These are phyloP conservation scores for Oreortyx pictus DNA, from an alignment of 2,797 vertebrate genomes.

Conservation along the genomic window DNA sequence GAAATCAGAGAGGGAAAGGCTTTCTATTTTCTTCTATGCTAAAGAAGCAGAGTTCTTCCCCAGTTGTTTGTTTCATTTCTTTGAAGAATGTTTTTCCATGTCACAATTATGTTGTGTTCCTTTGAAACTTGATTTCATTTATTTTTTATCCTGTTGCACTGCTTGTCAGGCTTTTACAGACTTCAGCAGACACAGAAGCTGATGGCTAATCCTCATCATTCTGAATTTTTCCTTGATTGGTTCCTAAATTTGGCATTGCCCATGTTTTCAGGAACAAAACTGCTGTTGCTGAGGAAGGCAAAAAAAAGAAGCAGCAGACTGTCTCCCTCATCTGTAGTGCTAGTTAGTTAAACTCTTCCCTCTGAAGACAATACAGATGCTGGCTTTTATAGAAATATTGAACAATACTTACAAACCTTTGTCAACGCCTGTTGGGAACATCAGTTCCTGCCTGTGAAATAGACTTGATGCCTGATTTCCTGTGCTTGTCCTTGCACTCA, in stretches of 20 bases:
- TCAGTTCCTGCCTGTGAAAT: background rate
- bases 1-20: background rate
- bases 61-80: background rate
- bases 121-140: slow-evolving; percentile 27
- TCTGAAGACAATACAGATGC: background rate
- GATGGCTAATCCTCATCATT: slow-evolving; percentile 11
- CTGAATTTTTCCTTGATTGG: slow-evolving; percentile 14
- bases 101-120: background rate
- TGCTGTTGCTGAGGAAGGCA: background rate
- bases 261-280: background rate
- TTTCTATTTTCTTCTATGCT: background rate
- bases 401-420: background rate
- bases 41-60: background rate
- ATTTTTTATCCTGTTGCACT: slow-evolving; percentile 15
- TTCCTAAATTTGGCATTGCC: slow-evolving; percentile 26
- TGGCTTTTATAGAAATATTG: background rate
- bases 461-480: background rate
- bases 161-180: slow-evolving; percentile 29
- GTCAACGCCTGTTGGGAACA: background rate
- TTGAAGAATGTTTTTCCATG: background rate
- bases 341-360: background rate
- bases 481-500: background rate
- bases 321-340: background rate
- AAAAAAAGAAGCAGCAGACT: background rate
- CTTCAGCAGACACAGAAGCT: background rate